Conservation (phyloP, 2,888 invertebrate species). For the Thumatha senex region DNA sequence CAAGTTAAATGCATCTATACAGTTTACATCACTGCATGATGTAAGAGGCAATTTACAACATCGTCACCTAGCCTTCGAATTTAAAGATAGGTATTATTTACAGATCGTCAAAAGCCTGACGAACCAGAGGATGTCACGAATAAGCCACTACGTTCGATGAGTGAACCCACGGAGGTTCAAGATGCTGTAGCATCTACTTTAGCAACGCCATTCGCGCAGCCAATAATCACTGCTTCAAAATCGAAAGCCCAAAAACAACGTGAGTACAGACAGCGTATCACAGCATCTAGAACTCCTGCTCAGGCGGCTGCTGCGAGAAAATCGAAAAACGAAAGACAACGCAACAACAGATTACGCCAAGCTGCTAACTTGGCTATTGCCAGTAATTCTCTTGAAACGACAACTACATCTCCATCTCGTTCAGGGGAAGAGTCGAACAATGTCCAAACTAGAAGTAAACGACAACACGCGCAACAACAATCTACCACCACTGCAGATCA, state of each 20-base stretch:
- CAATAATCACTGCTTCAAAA: conserved; percentile 28
- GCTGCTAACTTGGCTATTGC: conserved; percentile 29
- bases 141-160: conserved; percentile 31
- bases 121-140: conserved; percentile 30
- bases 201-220: conserved; percentile 30
- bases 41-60: too few species aligned
- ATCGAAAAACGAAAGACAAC: conserved; percentile 28
- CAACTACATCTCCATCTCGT: conserved; percentile 28
- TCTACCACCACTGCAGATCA: conserved; percentile 15
- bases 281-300: conserved; percentile 38
- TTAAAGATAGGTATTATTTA: too few species aligned
- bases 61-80: too few species aligned
- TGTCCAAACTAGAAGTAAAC: conserved; percentile 1
- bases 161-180: conserved; percentile 29
- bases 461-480: conserved; percentile 13
- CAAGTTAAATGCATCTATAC: too few species aligned
- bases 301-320: conserved; percentile 32
- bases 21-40: too few species aligned
- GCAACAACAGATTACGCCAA: conserved; percentile 34
- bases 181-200: conserved; percentile 31
- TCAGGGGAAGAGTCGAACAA: conserved; percentile 7
- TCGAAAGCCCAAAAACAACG: conserved; percentile 34
- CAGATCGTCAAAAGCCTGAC: too few species aligned
- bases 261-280: conserved; percentile 19
- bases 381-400: conserved; percentile 13